A percentile compares a stretch with the other conserved stretches of the same genome.
phyloP scores from a whole-genome alignment of 2,113 vertebrate species.

The Motacilla tschutschensis region DNA sequence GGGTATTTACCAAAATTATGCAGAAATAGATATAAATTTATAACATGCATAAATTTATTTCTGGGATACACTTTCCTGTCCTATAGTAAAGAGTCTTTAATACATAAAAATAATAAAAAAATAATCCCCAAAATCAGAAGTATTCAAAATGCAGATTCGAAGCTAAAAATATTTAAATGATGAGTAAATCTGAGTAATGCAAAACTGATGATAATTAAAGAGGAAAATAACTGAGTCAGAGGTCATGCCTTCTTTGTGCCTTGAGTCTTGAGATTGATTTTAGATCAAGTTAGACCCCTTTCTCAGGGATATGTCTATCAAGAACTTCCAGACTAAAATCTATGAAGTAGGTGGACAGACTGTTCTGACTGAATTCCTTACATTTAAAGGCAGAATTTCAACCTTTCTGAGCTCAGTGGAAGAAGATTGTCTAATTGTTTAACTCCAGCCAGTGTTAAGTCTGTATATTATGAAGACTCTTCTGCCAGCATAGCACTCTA shows the following conservation, averaged over 20 bases:
- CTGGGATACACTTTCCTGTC: not conserved
- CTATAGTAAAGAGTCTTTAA: not conserved
- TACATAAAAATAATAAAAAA: not conserved
- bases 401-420: not conserved
- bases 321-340: not conserved
- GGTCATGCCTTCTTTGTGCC: not conserved
- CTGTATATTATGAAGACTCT: not conserved
- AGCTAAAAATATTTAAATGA: not conserved
- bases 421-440: not conserved
- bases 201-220: not conserved
- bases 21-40: not conserved
- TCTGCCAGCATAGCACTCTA: not conserved
- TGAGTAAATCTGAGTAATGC: not conserved
- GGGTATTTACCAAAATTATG: not conserved
- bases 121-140: not conserved
- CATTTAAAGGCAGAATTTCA: not conserved
- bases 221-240: not conserved
- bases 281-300: not conserved
- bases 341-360: not conserved
- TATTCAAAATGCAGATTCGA: not conserved
- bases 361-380: not conserved
- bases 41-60: not conserved
- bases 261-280: not conserved
- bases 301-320: not conserved
- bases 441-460: rapidly evolving